phyloP scores from a whole-genome alignment of 2,888 invertebrate genomes.

The Prosopocoilus inquinatus region DNA sequence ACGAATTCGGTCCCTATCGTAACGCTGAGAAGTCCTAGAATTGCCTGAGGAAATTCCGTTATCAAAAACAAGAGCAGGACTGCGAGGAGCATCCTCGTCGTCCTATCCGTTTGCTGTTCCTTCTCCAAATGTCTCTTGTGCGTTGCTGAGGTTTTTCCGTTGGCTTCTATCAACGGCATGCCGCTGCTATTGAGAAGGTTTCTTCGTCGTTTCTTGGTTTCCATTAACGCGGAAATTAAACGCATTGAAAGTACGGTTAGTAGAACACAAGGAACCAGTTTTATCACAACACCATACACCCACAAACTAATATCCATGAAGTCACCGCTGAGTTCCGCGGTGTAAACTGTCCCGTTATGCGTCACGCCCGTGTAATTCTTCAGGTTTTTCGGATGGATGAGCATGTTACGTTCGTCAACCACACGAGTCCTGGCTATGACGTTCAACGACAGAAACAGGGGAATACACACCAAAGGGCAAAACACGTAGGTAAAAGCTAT shows the following conservation, averaged over 20 bases:
- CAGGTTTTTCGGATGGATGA: conserved; percentile 34
- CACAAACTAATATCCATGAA: conserved; percentile 76
- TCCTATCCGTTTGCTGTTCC: conserved; percentile 74
- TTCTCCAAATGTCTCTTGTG: conserved; percentile 43
- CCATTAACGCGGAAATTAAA: conserved; percentile 73
- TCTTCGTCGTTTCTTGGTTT: conserved; percentile 74
- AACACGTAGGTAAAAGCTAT: conserved; percentile 77
- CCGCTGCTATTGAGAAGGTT: conserved; percentile 59
- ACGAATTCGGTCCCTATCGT: conserved; percentile 74
- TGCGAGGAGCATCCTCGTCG: conserved; percentile 85
- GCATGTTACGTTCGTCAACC: conserved; percentile 49
- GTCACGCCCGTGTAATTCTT: conserved; percentile 31
- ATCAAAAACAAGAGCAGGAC: conserved; percentile 82
- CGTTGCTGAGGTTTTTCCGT: conserved; percentile 40
- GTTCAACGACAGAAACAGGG: conserved; percentile 76
- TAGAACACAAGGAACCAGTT: conserved; percentile 85
- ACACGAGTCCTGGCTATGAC: conserved; percentile 48
- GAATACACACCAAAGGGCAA: conserved; percentile 82
- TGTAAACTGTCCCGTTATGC: conserved; percentile 36
- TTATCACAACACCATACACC: conserved; percentile 92
- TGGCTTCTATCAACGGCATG: conserved; percentile 40
- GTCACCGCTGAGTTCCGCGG: conserved; percentile 60
- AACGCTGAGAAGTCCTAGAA: conserved; percentile 76
- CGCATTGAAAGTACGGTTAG: conserved; percentile 79
- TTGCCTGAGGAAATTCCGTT: conserved; percentile 87